Conservation (phyloP, 2,888 invertebrate species). For the Leptarthrus brevirostris region DNA sequence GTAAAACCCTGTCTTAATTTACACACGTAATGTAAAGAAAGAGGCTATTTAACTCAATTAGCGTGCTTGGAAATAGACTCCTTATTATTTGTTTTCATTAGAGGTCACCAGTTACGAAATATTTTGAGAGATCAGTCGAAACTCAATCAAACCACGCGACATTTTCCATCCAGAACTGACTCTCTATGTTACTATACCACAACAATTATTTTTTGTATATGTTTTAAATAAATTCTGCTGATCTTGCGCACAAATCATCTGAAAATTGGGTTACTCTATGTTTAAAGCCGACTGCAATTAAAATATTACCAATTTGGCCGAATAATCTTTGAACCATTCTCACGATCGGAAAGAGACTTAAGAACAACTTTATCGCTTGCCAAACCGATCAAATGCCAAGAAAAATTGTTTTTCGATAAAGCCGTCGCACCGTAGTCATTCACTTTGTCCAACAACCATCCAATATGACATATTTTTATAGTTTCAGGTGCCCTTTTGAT, state of each 20-base stretch:
- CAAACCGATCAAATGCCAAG: slow-evolving; percentile 47
- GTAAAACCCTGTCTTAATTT: too few relatives aligned
- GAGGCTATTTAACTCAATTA: too few relatives aligned
- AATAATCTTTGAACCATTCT: slow-evolving; percentile 49
- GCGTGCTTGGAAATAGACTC: too few relatives aligned
- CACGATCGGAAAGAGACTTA: slow-evolving; percentile 28
- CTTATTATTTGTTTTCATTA: too few relatives aligned
- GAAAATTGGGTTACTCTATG: slow-evolving; percentile 21
- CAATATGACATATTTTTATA: too few relatives aligned
- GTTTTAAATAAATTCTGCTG: slow-evolving; percentile 12
- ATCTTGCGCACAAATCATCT: slow-evolving; percentile 12
- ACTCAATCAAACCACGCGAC: too few relatives aligned
- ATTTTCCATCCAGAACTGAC: neutral
- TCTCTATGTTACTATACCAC: slow-evolving; percentile 6
- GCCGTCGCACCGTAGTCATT: slow-evolving; percentile 33
- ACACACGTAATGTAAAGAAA: too few relatives aligned
- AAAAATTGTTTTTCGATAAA: slow-evolving; percentile 48
- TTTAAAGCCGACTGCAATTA: slow-evolving; percentile 21
- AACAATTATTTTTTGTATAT: neutral
- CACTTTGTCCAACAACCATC: slow-evolving; percentile 37
- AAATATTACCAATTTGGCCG: slow-evolving; percentile 40
- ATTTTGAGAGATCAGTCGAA: too few relatives aligned
- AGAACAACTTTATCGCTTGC: slow-evolving; percentile 36
- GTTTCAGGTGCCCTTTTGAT: too few relatives aligned
- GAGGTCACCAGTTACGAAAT: too few relatives aligned